phyloP scores from a whole-genome alignment of 2,113 vertebrate genomes.

The Rhabdornis inornatus region DNA sequence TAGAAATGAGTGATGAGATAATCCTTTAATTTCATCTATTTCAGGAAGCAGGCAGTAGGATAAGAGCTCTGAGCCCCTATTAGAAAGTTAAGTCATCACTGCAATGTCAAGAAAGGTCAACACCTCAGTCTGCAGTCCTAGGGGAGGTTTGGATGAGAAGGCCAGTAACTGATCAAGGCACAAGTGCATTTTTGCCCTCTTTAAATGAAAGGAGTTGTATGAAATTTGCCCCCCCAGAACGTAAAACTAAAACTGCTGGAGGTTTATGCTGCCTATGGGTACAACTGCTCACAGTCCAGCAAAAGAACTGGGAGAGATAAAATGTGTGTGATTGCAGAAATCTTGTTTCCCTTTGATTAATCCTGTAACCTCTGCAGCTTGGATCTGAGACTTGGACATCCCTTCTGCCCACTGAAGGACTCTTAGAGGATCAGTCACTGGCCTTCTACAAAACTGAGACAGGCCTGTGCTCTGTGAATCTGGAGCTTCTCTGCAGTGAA shows the following conservation, averaged over 20 bases:
- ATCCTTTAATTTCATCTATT: slow-evolving; percentile 72
- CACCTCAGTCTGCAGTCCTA: background rate
- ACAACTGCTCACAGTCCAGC: background rate
- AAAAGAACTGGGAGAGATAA: background rate
- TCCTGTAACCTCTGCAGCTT: background rate
- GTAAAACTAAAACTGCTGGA: background rate
- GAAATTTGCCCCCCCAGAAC: background rate
- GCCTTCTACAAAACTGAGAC: background rate
- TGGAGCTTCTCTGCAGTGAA: background rate
- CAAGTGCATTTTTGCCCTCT: background rate
- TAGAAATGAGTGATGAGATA: slow-evolving; percentile 34
- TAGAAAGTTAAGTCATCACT: slow-evolving; percentile 23
- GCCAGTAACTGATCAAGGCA: background rate
- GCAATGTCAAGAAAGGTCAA: slow-evolving; percentile 38
- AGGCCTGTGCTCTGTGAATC: background rate
- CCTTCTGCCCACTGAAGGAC: background rate
- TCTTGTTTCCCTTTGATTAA: background rate
- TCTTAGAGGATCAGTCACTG: background rate
- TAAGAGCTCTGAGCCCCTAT: slow-evolving; percentile 46
- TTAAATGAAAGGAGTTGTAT: background rate
- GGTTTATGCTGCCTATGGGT: background rate
- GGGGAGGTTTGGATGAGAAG: background rate
- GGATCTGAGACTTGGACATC: background rate
- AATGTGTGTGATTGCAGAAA: background rate
- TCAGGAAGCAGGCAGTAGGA: slow-evolving; percentile 57